Percentiles rank a stretch among this genome's conserved stretches.
These are phyloP conservation scores for Charaxes varanes DNA, from an alignment of 1,140 invertebrate genomes.

Conservation along the genomic window DNA sequence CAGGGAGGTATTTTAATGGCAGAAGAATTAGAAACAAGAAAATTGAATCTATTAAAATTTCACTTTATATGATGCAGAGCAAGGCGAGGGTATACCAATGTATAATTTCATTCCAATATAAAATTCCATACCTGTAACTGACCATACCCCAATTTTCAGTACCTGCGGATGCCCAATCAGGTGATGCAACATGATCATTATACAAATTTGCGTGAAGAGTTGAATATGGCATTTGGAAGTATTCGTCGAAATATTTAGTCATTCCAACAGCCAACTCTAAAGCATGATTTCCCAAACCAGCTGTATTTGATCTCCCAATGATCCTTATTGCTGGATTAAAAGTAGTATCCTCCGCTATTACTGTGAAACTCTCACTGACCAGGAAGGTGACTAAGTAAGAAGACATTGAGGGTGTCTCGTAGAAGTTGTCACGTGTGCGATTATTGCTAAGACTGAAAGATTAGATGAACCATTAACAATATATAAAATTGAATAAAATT, in stretches of 20 bases:
- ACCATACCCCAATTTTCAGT: conserved; percentile 81
- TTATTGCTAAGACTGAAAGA: conserved; percentile 27
- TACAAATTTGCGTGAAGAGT: conserved; percentile 54
- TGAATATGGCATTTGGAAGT: conserved; percentile 54
- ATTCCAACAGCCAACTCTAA: conserved; percentile 49
- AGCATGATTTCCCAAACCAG: conserved; percentile 75
- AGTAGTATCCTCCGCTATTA: conserved; percentile 44
- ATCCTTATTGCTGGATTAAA: conserved; percentile 51
- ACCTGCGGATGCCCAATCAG: conserved; percentile 82
- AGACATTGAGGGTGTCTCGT: conserved; percentile 83
- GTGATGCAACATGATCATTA: conserved; percentile 80
- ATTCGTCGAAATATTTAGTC: conserved; percentile 62
- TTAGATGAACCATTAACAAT: conserved; percentile 7
- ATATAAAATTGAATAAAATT: too few species aligned
- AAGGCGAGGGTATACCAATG: too few species aligned
- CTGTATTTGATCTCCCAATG: conserved; percentile 77
- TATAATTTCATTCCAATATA: too few species aligned
- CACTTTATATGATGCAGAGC: too few species aligned
- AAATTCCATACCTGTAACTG: conserved; percentile 73
- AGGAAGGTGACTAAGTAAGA: conserved; percentile 89
- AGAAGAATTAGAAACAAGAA: too few species aligned
- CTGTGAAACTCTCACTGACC: conserved; percentile 51
- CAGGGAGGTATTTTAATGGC: too few species aligned
- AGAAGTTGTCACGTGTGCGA: conserved; percentile 37
- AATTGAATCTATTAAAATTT: too few species aligned